Percentiles rank a stretch among this genome's conserved stretches.
phyloP scores from a whole-genome alignment of 1,140 invertebrate species.

The Lordiphosa collinella region DNA sequence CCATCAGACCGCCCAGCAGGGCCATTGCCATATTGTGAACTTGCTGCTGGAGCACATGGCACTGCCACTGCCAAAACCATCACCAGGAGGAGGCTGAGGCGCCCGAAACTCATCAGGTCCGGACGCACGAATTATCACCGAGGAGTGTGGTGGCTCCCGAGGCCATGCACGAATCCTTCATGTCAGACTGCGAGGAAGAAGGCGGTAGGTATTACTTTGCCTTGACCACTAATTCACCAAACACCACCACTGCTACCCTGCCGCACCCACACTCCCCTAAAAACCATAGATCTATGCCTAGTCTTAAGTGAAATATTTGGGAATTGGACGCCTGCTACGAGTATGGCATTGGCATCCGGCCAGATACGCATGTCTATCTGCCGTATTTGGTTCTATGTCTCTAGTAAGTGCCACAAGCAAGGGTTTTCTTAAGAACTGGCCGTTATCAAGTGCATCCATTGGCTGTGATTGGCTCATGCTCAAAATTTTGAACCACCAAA shows the following conservation, averaged over 20 bases:
- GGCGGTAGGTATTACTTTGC: conserved; percentile 86
- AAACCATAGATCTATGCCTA: conserved; percentile 32
- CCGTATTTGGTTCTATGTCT: conserved; percentile 82
- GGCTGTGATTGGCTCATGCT: conserved; percentile 46
- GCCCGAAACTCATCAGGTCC: too few relatives aligned
- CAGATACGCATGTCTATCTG: conserved; percentile 83
- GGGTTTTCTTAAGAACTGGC: conserved; percentile 40
- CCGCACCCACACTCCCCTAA: conserved; percentile 35
- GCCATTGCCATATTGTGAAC: conserved; percentile 97
- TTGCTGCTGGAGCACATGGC: conserved; percentile 96
- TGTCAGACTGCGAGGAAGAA: conserved; percentile 99
- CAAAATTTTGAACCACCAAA: not conserved
- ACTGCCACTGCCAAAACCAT: conserved; percentile 97
- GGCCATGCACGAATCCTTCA: conserved; percentile 98
- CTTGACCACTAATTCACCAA: not conserved
- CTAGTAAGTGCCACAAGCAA: conserved; percentile 64
- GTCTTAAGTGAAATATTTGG: conserved; percentile 58
- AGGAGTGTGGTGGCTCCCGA: conserved; percentile 97
- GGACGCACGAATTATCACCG: too few relatives aligned
- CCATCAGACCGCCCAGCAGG: conserved; percentile 99
- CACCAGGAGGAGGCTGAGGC: conserved; percentile 90
- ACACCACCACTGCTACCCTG: conserved; percentile 14
- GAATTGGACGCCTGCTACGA: conserved; percentile 77
- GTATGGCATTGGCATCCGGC: conserved; percentile 73
- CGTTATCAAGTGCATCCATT: conserved; percentile 64